phyloP scores from a whole-genome alignment of 2,888 invertebrate species.

The Ornithoptera alexandrae region DNA sequence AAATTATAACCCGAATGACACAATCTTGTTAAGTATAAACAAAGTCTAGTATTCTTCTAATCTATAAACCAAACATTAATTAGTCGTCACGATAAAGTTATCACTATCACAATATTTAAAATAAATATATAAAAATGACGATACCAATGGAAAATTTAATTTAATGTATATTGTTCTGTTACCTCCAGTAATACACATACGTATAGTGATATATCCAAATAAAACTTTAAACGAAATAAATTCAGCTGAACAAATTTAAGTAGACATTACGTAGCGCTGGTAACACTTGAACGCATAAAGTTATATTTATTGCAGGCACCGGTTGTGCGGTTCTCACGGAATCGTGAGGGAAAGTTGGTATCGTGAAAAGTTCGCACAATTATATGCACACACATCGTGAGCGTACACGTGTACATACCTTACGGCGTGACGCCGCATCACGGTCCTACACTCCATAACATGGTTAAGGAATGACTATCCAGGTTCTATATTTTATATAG shows the following conservation, averaged over 20 bases:
- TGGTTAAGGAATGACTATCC: not conserved
- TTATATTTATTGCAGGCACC: constrained; percentile 4
- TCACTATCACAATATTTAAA: no score
- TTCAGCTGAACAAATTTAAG: constrained; percentile 13
- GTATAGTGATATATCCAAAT: not conserved
- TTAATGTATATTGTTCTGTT: not conserved
- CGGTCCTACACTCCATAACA: not conserved
- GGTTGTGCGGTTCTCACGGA: constrained; percentile 7
- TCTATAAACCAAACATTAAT: not conserved
- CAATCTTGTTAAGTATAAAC: not conserved
- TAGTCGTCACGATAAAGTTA: no score
- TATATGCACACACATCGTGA: constrained; percentile 3
- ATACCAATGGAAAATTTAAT: no score
- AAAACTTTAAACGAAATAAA: constrained; percentile 3
- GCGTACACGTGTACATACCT: not conserved
- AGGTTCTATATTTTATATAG: not conserved
- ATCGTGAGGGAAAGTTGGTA: constrained; percentile 16
- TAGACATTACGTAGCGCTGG: constrained; percentile 5
- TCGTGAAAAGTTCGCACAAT: constrained; percentile 13
- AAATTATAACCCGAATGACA: no score
- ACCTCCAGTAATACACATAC: not conserved
- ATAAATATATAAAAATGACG: no score
- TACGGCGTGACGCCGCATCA: not conserved
- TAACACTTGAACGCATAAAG: constrained; percentile 17
- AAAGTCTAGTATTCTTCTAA: not conserved